phyloP scores from a whole-genome alignment of 2,113 vertebrate genomes.

The Pogona vitticeps region DNA sequence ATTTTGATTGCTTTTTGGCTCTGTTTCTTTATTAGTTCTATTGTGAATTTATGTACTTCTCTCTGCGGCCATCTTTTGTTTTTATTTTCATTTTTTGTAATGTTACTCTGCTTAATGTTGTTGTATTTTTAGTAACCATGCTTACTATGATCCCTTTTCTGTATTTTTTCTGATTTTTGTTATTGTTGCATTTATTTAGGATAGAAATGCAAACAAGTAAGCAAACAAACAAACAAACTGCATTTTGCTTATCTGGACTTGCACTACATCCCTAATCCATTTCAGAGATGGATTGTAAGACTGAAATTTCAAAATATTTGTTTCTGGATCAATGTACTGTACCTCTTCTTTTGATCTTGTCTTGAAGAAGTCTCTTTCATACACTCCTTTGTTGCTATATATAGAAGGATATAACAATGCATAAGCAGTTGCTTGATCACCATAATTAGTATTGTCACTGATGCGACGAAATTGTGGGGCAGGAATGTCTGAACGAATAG shows the following conservation, averaged over 20 bases:
- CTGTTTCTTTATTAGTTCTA: too few relatives aligned
- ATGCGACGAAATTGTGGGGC: constrained; percentile 77
- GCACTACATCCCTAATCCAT: neutral
- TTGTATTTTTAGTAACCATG: too few relatives aligned
- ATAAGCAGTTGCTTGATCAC: constrained; percentile 74
- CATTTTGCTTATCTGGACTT: neutral
- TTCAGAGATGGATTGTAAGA: neutral
- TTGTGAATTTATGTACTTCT: too few relatives aligned
- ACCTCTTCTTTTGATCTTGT: constrained; percentile 86
- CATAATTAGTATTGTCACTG: constrained; percentile 84
- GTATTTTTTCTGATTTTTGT: neutral
- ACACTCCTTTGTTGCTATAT: constrained; percentile 76
- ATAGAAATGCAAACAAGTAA: too few relatives aligned
- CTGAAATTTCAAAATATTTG: neutral
- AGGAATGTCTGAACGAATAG: constrained; percentile 80
- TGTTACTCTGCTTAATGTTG: too few relatives aligned
- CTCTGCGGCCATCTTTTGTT: too few relatives aligned
- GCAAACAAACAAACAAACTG: too few relatives aligned
- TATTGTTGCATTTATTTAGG: too few relatives aligned
- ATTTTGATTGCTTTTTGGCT: too few relatives aligned
- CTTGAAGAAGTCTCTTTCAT: constrained; percentile 80
- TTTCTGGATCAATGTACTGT: constrained; percentile 45
- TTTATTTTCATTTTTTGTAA: too few relatives aligned
- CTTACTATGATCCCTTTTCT: too few relatives aligned
- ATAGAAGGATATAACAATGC: constrained; percentile 81